Conservation (phyloP, 2,797 vertebrate genomes). For the Artibeus lituratus region DNA sequence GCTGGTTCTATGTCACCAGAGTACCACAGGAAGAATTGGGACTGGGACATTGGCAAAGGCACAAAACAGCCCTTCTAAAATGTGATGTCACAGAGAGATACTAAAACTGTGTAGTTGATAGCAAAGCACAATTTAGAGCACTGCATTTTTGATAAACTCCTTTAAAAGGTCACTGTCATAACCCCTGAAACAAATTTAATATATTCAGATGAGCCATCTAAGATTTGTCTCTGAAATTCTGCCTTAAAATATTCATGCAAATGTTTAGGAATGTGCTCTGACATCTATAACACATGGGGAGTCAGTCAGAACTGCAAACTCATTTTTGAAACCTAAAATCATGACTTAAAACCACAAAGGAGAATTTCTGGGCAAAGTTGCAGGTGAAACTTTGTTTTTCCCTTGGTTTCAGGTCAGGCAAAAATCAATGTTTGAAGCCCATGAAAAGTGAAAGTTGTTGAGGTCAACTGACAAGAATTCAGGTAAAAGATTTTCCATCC, state of each 20-base stretch:
- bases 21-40: neutral
- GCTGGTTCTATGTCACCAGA: neutral
- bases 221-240: neutral
- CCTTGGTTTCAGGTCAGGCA: slow-evolving; percentile 10
- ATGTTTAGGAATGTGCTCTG: neutral
- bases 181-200: neutral
- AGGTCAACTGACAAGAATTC: slow-evolving; percentile 38
- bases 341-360: slow-evolving; percentile 40
- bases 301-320: neutral
- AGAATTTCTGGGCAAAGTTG: slow-evolving; percentile 52
- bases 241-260: neutral
- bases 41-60: neutral
- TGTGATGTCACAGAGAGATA: neutral
- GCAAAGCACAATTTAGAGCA: neutral
- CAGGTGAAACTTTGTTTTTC: slow-evolving; percentile 42
- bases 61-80: neutral
- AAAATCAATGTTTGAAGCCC: slow-evolving; percentile 10
- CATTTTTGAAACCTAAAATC: neutral
- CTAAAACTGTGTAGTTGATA: neutral
- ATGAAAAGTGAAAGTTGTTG: slow-evolving; percentile 42
- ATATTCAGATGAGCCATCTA: neutral
- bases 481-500: neutral
- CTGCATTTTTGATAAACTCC: neutral
- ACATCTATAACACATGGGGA: neutral
- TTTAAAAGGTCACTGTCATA: neutral